Base-by-base conservation (phyloP, 2,888 invertebrate species). In the Poecilus cupreus region DNA sequence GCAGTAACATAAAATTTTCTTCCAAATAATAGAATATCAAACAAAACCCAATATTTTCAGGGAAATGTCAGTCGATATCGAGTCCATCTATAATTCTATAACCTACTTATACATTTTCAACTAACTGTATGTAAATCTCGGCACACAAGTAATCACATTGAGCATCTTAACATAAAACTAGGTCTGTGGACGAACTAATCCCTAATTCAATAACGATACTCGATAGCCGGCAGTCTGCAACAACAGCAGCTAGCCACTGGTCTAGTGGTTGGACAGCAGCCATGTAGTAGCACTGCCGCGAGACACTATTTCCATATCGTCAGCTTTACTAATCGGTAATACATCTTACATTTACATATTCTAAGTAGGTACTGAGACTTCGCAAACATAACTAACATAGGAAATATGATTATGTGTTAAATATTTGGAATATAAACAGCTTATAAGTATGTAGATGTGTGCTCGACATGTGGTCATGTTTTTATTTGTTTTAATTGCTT, bases 201-300 rank as follows among this genome's bases (percentile, higher is more conserved):
- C 80, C 13, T 80, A 80, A 80, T 80, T 72, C 18, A 80, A 80
- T 80, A 72, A 80, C 72, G 54, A 16, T 72, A 51, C 10, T 39
- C 13, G 43, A 26, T 26, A 24, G 26, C 24, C 13, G 43, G 49
- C 60, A 24, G 26, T 24, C 26, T 37, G 26, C 20, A 18, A 5
- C 74, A 32, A 74, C 24, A 37, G 37, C 75, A 26, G 51, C 13
- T 10, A 46, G 46, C 8, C 46, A 46, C 20, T 72, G 43, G 24
- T 37, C 57, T n/a, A n/a, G 54, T 57, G 57, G 76, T 76, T 76
- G 54, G 54, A 37, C 20, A 22, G 18, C 32, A 76, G 32, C 76
- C 54, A 76, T 76, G 76, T 76, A 76, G 22, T 22, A 6, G 18
- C 13, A 37, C 54, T 57, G 76, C 57, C 57, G 11, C 60, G 11